Conservation (phyloP, 1,140 invertebrate genomes). For the Cryptotermes secundus region DNA sequence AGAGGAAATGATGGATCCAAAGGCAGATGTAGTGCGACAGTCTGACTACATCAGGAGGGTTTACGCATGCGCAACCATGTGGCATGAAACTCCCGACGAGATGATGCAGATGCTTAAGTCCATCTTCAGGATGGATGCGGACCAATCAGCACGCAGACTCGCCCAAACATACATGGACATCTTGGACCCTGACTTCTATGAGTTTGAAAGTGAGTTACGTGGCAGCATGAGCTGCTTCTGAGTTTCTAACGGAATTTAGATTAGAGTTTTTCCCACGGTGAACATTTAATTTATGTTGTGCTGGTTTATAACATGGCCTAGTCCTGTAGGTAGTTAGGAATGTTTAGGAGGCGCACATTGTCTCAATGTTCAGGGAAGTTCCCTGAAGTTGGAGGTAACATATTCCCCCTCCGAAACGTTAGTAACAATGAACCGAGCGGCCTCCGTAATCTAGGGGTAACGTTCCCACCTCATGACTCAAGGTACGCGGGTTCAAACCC, state of each 20-base stretch:
- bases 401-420: neutral
- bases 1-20: slow-evolving; percentile 88
- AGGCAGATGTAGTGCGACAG: slow-evolving; percentile 82
- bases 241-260: too few relatives aligned
- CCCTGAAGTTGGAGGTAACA: neutral
- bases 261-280: too few relatives aligned
- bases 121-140: slow-evolving; percentile 86
- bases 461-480: too few relatives aligned
- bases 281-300: too few relatives aligned
- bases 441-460: too few relatives aligned
- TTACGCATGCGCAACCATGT: slow-evolving; percentile 98
- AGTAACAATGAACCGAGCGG: too few relatives aligned
- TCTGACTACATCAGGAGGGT: slow-evolving; percentile 92
- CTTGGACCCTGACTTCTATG: slow-evolving; percentile 95
- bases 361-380: neutral
- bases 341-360: too few relatives aligned
- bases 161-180: slow-evolving; percentile 91
- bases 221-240: too few relatives aligned
- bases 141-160: slow-evolving; percentile 87
- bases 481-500: too few relatives aligned
- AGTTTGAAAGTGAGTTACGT: slow-evolving; percentile 92
- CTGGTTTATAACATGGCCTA: too few relatives aligned
- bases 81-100: slow-evolving; percentile 96
- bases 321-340: too few relatives aligned
- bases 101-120: slow-evolving; percentile 93